These are phyloP conservation scores for Melanotaenia pygmaea DNA, from an alignment of 2,797 vertebrate genomes.

Conservation along the genomic window DNA sequence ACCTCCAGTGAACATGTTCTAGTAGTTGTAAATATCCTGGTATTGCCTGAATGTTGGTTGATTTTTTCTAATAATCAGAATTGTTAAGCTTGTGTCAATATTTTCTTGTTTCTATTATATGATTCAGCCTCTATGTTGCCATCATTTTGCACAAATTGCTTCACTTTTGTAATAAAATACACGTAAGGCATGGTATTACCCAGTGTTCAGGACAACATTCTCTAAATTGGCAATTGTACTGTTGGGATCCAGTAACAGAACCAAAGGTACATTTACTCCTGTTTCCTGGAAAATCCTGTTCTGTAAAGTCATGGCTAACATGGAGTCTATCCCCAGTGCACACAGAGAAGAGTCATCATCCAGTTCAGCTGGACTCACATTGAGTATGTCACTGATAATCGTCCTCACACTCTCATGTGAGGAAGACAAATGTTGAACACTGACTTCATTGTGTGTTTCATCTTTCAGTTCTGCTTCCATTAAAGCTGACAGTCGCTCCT, in stretches of 20 bases:
- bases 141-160: neutral
- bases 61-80: neutral
- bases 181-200: conserved; percentile 1
- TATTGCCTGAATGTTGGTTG: neutral
- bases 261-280: conserved; percentile 84
- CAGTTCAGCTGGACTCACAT: conserved; percentile 75
- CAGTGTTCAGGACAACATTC: conserved; percentile 41
- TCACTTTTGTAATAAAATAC: neutral
- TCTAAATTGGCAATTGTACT: conserved; percentile 69
- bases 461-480: conserved; percentile 66
- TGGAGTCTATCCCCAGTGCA: conserved; percentile 87
- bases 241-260: conserved; percentile 85
- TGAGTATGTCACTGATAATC: conserved; percentile 79
- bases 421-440: conserved; percentile 48
- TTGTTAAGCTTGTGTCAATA: neutral
- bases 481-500: conserved; percentile 76
- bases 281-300: conserved; percentile 85
- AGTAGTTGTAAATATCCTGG: neutral
- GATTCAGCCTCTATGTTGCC: neutral
- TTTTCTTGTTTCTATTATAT: neutral
- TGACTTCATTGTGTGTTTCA: conserved; percentile 6
- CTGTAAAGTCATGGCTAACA: conserved; percentile 90
- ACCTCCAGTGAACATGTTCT: neutral
- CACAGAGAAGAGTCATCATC: conserved; percentile 73
- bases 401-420: conserved; percentile 75